Evolutionary conservation across 2,113 vertebrate genomes (phyloP), one percentile per base, ranked within the genome.

Genomic region (Nesospiza acunhae): DNA sequence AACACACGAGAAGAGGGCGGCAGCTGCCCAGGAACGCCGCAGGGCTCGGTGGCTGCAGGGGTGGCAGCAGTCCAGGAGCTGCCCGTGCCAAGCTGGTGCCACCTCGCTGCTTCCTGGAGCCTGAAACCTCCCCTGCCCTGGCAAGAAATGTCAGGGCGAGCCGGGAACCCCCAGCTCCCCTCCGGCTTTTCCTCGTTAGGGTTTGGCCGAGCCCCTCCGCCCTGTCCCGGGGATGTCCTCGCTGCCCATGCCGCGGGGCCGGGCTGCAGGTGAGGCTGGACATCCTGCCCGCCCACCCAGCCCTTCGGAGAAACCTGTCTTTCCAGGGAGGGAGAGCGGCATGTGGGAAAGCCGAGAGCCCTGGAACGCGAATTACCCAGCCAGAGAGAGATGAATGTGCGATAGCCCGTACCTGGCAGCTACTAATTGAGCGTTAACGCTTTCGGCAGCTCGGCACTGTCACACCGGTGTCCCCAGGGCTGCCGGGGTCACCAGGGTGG

Each of bases 321-420:
- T 96, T 97, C 96, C 93, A 96, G 96, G 91, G 96, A 97, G 95
- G 72, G 90, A 96, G 92, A 84, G 93, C 47, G 68, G 90, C 15
- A 78, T 96, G 96, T 96, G 96, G 96, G 93, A 97, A 97, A 96
- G 96, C 90, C 37, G 31, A 90, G 96, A 90, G 94, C 93, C 92
- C 93, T 94, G 89, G 94, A 96, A 96, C 85, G 80, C 39, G 90
- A 94, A 90, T 92, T 90, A 97, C 90, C 82, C 90, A 52, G 94
- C 52, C 92, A 87, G 96, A 93, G 94, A 94, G 96, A 96, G 95
- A 97, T 96, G 96, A 75, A 97, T 94, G 96, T 89, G 95, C 18
- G 96, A 97, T 96, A 95, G 95, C 96, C 93, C 33, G 93, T 94
- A 95, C 94, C 96, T 96, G 96, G 96, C 96, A 97, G 96, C 94